Conservation (phyloP, 64 coral and sea anemone species). For the Platygyra sinensis region DNA sequence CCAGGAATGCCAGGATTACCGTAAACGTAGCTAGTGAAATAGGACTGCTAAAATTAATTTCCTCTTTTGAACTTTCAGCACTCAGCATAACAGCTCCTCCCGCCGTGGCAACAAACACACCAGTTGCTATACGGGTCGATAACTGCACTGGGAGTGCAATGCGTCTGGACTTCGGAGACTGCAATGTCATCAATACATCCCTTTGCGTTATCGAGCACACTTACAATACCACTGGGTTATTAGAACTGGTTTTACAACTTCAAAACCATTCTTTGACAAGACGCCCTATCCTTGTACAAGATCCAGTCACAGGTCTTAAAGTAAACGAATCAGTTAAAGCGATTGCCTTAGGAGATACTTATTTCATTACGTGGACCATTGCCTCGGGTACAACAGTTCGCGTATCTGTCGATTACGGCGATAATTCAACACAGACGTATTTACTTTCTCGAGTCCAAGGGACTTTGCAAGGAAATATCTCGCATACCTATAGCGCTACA, state of each 20-base stretch:
- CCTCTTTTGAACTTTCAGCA: not conserved
- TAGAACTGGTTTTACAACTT: constrained; percentile 34
- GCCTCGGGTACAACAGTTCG: constrained; percentile 30
- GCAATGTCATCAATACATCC: constrained; percentile 3
- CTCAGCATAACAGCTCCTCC: not conserved
- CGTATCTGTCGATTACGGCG: constrained; percentile 49
- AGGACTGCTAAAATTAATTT: not conserved
- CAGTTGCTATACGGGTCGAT: not conserved
- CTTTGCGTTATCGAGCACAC: constrained; percentile 51
- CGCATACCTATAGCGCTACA: constrained; percentile 10
- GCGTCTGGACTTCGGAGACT: constrained; percentile 62
- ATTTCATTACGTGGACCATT: constrained; percentile 30
- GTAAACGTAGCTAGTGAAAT: not conserved
- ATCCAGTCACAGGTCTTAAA: constrained; percentile 16
- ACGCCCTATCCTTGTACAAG: constrained; percentile 19
- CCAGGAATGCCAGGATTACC: no score
- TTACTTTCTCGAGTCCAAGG: not conserved
- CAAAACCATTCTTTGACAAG: constrained; percentile 21
- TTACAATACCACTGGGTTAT: constrained; percentile 42
- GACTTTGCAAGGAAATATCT: not conserved
- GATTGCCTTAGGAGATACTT: constrained; percentile 13
- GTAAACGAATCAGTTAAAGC: not conserved
- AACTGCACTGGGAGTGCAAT: constrained; percentile 27
- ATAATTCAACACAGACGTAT: constrained; percentile 1
- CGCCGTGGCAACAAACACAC: not conserved